Base-by-base conservation (phyloP, 2,113 vertebrate species). In the Zosterops japonicus region DNA sequence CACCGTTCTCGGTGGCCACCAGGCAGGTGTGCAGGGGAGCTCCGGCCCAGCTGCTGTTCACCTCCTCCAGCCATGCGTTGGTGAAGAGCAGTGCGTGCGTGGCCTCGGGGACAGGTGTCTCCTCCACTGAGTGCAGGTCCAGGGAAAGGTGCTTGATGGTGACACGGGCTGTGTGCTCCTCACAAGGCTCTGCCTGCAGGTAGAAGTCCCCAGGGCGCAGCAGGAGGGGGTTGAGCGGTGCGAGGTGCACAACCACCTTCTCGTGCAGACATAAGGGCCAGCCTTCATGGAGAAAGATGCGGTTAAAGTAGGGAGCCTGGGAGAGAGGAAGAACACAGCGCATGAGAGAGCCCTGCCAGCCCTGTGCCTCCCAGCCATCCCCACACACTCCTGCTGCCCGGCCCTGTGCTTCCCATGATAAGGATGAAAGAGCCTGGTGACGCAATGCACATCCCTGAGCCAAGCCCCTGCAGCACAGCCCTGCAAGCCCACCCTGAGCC, bases 211-310 rank as follows among this genome's bases (percentile, higher is more conserved):
- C 98, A 0, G 98, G 98, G 25, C 97, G 98, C 90, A 99, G 94
- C 31, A 98, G 95, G 90, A 98, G 97, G 2, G 98, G 98, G 84
- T 98, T 97, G 91, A 99, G 96, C 0, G 98, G 98, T 0, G 98
- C 98, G 0, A 99, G 97, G 85, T 99, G 98, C 90, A 99, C 74
- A 8, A 99, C 98, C 12, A 99, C 97, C 61, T 98, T 98, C 74
- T 98, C 98, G 0, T 93, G 97, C 59, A 99, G 98, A 79, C 99
- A 99, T 72, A 99, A 94, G 4, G 99, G 99, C 99, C 99, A 99
- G 96, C 99, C 99, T n/a, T 98, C 98, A 7, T 98, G 98, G 83
- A 98, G 95, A 95, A 99, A 99, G 60, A 99, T 96, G 68, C 97
- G 90, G 89, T 98, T 97, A 59, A 97, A 94, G 91, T 98, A 99